Evolutionary conservation across 2,113 vertebrate genomes (phyloP), one percentile per base, ranked within the genome.

Genomic region (Macheiramphus alcinus): DNA sequence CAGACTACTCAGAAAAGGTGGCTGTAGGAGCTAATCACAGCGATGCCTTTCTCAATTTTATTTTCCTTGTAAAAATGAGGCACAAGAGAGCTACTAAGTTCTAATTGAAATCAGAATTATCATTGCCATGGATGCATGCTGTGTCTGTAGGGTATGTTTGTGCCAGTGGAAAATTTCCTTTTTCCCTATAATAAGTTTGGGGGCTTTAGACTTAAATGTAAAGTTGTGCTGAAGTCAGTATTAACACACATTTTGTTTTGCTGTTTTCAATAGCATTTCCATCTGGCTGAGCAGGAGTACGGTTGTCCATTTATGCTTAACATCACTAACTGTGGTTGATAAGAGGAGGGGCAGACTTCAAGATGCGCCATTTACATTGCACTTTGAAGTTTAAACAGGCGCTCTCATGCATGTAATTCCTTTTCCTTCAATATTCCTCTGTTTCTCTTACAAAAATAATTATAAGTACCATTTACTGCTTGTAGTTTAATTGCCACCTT

Each of bases 51-150:
- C 98, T 97, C 74, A 81, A 91, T 96, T 97, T 96, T 97, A 94
- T 97, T 97, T 88, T 85, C 79, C 75, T 93, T 89, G 88, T 90
- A 96, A 95, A 96, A 94, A 96, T 91, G 89, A 97, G 71, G 80
- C 96, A 94, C 95, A 96, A 91, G 97, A 97, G 97, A 97, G 68
- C 86, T 89, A 75, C 85, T 93, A 96, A 83, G 47, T 96, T 95
- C 93, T 98, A 98, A 97, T 95, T 97, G 96, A 98, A 98, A 98
- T 98, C 83, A 97, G 85, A 96, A 97, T 97, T 97, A 92, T 97
- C 97, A 96, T 95, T 97, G 95, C 95, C 82, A 94, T 95, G 94
- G 79, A 96, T 94, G 61, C 96, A 96, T 80, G 92, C 82, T 88
- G 75, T 76, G 91, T 97, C 95, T 90, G 75, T 91, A 90, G 83